phyloP scores from a whole-genome alignment of 1,140 invertebrate species.

The Copidosoma floridanum region DNA sequence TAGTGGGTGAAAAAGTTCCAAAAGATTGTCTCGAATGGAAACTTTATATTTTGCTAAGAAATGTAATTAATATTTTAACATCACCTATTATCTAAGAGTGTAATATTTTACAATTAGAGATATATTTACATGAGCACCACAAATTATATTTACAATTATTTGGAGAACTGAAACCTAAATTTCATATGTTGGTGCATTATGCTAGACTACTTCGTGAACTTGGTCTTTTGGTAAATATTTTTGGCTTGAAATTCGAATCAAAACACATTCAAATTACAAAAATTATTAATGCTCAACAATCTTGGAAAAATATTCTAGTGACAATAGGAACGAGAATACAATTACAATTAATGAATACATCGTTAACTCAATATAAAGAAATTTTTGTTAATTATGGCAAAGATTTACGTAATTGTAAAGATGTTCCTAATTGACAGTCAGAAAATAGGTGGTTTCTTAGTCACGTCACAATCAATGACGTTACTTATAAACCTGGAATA shows the following conservation, averaged over 20 bases:
- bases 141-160: conserved; percentile 6
- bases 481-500: too few relatives aligned
- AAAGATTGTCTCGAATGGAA: conserved; percentile 3
- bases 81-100: neutral
- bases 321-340: too few relatives aligned
- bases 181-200: conserved; percentile 12
- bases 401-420: too few relatives aligned
- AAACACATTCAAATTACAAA: conserved; percentile 4
- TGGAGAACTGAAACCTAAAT: conserved; percentile 11
- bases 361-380: too few relatives aligned
- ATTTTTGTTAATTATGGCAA: too few relatives aligned
- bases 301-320: too few relatives aligned
- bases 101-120: conserved; percentile 2
- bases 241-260: conserved; percentile 6
- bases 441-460: too few relatives aligned
- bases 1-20: conserved; percentile 9
- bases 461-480: too few relatives aligned
- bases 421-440: too few relatives aligned
- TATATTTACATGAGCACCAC: conserved; percentile 3
- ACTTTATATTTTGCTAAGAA: neutral
- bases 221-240: conserved; percentile 7
- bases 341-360: too few relatives aligned
- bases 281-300: too few relatives aligned
- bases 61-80: too few relatives aligned
- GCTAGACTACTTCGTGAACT: neutral